Evolutionary conservation across 2,888 invertebrate genomes (phyloP).

Genomic region (Microdon myrmicae): DNA sequence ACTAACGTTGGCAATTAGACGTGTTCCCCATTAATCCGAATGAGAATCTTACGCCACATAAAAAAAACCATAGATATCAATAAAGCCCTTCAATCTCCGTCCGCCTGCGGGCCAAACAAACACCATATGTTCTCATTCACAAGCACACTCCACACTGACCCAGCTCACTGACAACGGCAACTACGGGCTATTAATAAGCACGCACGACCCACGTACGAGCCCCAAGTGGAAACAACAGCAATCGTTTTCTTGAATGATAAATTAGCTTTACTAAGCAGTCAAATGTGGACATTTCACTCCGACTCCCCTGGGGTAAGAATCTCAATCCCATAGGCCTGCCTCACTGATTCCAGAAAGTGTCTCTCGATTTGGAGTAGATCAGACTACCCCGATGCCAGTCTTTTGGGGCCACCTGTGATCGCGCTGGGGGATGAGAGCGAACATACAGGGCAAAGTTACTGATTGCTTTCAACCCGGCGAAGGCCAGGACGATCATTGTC

Average conservation of each 20-base stretch:
- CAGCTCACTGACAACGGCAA: not conserved
- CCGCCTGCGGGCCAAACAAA: too few relatives aligned
- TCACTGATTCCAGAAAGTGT: not conserved
- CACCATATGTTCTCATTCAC: too few relatives aligned
- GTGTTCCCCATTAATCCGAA: too few relatives aligned
- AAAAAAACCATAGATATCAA: too few relatives aligned
- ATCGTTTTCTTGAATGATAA: constrained; percentile 23
- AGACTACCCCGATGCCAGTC: not conserved
- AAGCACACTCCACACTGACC: not conserved
- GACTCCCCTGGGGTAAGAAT: not conserved
- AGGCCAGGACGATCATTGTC: too few relatives aligned
- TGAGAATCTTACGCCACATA: too few relatives aligned
- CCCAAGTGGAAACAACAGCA: constrained; percentile 4
- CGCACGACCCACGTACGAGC: constrained; percentile 8
- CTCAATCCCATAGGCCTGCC: not conserved
- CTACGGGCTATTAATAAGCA: constrained; percentile 34
- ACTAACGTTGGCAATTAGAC: too few relatives aligned
- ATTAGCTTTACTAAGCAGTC: constrained; percentile 33
- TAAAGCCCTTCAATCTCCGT: too few relatives aligned
- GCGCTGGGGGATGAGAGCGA: too few relatives aligned
- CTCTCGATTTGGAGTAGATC: not conserved
- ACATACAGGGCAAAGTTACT: too few relatives aligned
- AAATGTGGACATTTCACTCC: constrained; percentile 9
- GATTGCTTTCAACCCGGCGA: too few relatives aligned
- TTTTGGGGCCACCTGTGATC: too few relatives aligned